These are phyloP conservation scores for Pseudomugil tenellus DNA, from an alignment of 2,797 vertebrate genomes.

Conservation along the genomic window DNA sequence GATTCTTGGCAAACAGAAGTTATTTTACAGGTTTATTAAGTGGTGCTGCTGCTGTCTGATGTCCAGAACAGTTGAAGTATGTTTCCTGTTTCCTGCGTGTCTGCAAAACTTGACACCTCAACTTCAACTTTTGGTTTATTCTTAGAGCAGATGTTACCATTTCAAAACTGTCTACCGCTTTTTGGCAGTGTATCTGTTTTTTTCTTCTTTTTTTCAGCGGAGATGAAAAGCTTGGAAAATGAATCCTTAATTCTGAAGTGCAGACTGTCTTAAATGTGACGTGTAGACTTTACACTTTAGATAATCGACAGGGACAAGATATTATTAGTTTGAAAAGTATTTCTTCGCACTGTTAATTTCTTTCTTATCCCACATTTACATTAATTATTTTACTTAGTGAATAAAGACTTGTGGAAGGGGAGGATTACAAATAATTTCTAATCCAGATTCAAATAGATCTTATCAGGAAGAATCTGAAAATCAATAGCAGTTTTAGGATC, in stretches of 20 bases:
- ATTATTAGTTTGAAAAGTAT: slow-evolving; percentile 20
- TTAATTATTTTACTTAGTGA: too few relatives aligned
- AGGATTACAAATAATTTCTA: slow-evolving; percentile 51
- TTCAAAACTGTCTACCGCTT: slow-evolving; percentile 13
- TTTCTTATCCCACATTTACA: too few relatives aligned
- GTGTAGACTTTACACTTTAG: not conserved
- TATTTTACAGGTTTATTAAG: slow-evolving; percentile 17
- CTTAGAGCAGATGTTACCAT: slow-evolving; percentile 17
- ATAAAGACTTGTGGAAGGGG: slow-evolving; percentile 28
- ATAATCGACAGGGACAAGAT: not conserved
- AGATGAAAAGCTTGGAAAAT: slow-evolving; percentile 5
- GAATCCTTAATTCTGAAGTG: not conserved
- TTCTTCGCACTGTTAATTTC: slow-evolving; percentile 20
- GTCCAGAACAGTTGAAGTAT: slow-evolving; percentile 6
- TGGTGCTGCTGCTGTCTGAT: not conserved
- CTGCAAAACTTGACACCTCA: not conserved
- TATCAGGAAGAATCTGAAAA: slow-evolving; percentile 43
- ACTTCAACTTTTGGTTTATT: slow-evolving; percentile 6
- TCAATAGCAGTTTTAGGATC: slow-evolving; percentile 24
- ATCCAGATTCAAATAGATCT: slow-evolving; percentile 39
- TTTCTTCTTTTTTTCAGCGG: slow-evolving; percentile 10
- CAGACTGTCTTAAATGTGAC: not conserved
- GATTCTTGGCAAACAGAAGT: slow-evolving; percentile 14
- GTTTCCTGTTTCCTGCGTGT: slow-evolving; percentile 24
- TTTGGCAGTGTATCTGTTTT: slow-evolving; percentile 13